These are phyloP conservation scores for Myioborus miniatus DNA, from an alignment of 2,797 vertebrate species.

Conservation along the genomic window DNA sequence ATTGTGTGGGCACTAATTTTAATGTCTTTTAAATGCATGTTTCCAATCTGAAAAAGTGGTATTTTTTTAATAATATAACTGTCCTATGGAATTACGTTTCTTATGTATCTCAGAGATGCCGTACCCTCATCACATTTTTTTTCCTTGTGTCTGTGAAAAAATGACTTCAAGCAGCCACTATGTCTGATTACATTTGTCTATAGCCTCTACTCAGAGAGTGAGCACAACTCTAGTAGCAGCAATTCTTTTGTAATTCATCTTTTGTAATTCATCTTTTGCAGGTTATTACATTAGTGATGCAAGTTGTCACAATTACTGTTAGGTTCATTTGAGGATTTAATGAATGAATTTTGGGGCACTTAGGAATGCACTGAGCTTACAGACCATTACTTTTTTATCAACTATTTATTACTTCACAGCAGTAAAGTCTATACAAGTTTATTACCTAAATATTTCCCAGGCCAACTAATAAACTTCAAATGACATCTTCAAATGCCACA, in stretches of 20 bases:
- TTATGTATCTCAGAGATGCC: not conserved
- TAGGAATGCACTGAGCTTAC: not conserved
- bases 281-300: constrained; percentile 25
- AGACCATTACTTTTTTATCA: not conserved
- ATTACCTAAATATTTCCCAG: not conserved
- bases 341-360: constrained; percentile 15
- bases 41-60: not conserved
- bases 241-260: constrained; percentile 14
- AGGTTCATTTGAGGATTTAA: constrained; percentile 47
- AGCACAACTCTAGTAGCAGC: not conserved
- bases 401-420: not conserved
- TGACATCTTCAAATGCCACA: not conserved
- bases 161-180: not conserved
- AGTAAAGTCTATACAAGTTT: not conserved
- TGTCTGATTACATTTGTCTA: not conserved
- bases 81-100: not conserved
- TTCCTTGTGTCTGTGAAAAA: not conserved
- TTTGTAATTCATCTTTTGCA: constrained; percentile 25
- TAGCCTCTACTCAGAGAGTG: not conserved
- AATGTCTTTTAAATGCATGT: not conserved
- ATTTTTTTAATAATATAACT: not conserved
- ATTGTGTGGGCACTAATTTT: not conserved
- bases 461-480: not conserved
- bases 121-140: not conserved
- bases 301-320: not conserved